Conservation (phyloP, 2,113 vertebrate species). For the Pachypanchax playfairii region DNA sequence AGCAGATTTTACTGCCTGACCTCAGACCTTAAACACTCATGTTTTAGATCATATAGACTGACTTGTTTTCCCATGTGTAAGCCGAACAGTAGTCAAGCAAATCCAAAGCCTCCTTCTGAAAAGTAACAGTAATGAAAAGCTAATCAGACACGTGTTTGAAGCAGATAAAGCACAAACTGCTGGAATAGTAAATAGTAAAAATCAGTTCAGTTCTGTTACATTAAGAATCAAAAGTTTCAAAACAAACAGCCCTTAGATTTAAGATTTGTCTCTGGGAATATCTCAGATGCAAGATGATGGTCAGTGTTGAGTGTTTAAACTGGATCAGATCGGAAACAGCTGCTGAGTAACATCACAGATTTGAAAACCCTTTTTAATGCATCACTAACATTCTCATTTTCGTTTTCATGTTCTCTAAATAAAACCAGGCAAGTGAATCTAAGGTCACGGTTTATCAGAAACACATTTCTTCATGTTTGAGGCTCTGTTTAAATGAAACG, state of each 20-base stretch:
- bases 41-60: background rate
- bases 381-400: background rate
- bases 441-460: background rate
- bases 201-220: no score
- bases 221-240: no score
- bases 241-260: background rate
- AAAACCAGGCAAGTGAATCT: background rate
- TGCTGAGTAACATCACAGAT: background rate
- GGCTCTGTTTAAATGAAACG: background rate
- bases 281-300: background rate
- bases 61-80: background rate
- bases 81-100: background rate
- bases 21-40: background rate
- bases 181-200: background rate
- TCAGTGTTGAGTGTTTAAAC: background rate
- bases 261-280: background rate
- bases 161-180: background rate
- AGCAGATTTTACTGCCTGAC: background rate
- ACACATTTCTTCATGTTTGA: background rate
- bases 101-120: background rate
- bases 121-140: background rate
- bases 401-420: background rate
- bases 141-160: background rate
- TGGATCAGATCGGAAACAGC: conserved; percentile 3
- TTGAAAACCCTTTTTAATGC: background rate